These are phyloP conservation scores for Crenuchus spilurus DNA, from an alignment of 2,797 vertebrate species.

Conservation along the genomic window DNA sequence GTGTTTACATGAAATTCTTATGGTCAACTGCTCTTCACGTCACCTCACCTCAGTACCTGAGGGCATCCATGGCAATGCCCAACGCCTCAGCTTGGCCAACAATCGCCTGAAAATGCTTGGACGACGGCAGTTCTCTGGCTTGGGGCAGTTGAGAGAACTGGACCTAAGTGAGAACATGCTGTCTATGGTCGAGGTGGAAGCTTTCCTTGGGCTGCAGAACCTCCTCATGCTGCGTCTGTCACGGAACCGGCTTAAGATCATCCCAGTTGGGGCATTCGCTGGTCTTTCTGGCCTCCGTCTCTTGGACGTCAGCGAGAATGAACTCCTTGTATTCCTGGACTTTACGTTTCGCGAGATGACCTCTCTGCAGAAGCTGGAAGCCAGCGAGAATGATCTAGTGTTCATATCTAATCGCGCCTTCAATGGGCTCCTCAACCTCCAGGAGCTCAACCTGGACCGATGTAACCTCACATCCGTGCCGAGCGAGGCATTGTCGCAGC, in stretches of 20 bases:
- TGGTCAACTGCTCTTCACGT: constrained; percentile 78
- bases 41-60: constrained; percentile 73
- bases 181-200: constrained; percentile 72
- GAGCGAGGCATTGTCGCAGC: constrained; percentile 75
- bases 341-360: constrained; percentile 80
- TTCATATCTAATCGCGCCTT: constrained; percentile 84
- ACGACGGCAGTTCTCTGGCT: constrained; percentile 74
- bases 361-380: constrained; percentile 75
- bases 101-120: constrained; percentile 80
- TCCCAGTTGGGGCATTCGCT: constrained; percentile 78
- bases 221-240: constrained; percentile 76
- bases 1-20: constrained; percentile 69
- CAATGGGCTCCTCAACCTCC: constrained; percentile 73
- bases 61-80: constrained; percentile 69
- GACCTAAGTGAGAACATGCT: constrained; percentile 83
- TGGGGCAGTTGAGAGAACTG: constrained; percentile 77
- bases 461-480: constrained; percentile 84
- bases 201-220: constrained; percentile 77
- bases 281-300: constrained; percentile 76
- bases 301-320: constrained; percentile 84
- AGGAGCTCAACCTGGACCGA: constrained; percentile 79
- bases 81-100: constrained; percentile 78
- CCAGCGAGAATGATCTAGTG: constrained; percentile 82
- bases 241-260: constrained; percentile 81
- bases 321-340: constrained; percentile 86